Evolutionary conservation across 2,888 invertebrate genomes (phyloP).

Genomic region (Odontomyia ornata): DNA sequence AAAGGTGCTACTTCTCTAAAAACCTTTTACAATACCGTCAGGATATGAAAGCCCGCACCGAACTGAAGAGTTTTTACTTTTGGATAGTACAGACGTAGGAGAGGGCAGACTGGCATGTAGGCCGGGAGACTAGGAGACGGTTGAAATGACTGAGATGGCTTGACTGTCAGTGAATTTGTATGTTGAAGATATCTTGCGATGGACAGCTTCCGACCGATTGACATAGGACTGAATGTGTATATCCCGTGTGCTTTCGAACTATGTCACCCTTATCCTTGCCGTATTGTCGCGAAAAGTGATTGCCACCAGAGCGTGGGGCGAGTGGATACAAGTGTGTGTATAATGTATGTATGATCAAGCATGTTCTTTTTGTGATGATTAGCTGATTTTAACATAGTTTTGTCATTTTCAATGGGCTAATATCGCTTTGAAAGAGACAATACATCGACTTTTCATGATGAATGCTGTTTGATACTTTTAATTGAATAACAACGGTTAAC

Average conservation of each 20-base stretch:
- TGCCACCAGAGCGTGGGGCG: background rate
- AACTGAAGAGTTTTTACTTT: background rate
- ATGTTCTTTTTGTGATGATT: conserved; percentile 19
- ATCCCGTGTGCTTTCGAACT: conserved; percentile 6
- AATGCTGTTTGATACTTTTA: too few species aligned
- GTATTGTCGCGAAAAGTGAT: background rate
- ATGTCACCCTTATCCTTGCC: background rate
- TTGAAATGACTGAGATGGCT: conserved; percentile 5
- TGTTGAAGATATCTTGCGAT: conserved; percentile 18
- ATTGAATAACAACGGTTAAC: too few species aligned
- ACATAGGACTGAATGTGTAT: conserved; percentile 32
- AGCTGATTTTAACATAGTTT: conserved; percentile 3
- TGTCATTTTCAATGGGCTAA: conserved; percentile 29
- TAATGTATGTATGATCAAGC: background rate
- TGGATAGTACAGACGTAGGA: background rate
- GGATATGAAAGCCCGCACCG: conserved; percentile 3
- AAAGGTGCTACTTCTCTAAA: conserved; percentile 19
- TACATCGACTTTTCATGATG: too few species aligned
- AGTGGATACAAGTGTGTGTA: background rate
- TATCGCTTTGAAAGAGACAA: background rate
- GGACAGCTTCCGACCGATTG: conserved; percentile 35
- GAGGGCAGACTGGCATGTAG: background rate
- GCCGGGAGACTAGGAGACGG: background rate
- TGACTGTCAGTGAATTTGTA: conserved; percentile 24
- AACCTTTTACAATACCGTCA: conserved; percentile 19